Evolutionary conservation across 2,888 invertebrate species (phyloP), one percentile per base, ranked within the genome.

Genomic region (Trissoscelio sp.): DNA sequence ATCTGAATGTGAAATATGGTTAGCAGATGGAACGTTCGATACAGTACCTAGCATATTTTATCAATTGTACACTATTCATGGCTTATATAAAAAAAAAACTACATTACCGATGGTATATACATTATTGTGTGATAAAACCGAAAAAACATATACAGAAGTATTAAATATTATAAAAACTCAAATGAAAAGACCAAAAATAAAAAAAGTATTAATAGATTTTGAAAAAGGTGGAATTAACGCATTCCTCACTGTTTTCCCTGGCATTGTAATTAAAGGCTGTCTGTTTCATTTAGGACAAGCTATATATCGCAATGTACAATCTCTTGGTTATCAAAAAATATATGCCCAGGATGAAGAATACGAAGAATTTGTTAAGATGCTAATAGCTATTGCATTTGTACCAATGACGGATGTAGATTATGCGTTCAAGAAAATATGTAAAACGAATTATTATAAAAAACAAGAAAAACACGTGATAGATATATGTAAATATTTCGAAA

Each of bases 331-430:
- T n/a, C 62, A 62, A 31, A 18, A 9, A 5, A 1, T 3, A 2
- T 46, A 46, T 12, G 31, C 16, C 1, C 2, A n/a, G 0, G 46
- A 62, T 46, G 62, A 46, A 46, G n/a, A 62, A 18, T 62, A 5
- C n/a, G 62, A 44, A n/a, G 46, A 62, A 31, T 46, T 62, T n/a
- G 31, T 62, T 11, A 62, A 62, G 18, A 46, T 46, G 62, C 0
- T 60, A 1, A 28, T 60, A 0, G 4, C 24, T 31, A 3, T 62
- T 2, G 6, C 18, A n/a, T 62, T 62, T 31, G 46, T 62, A 22
- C 46, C 46, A 14, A 7, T 16, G 3, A 1, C 2, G 2, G 42
- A 42, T 42, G 42, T 42, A 16, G 7, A 14, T 5, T 42, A 42
- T 42, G 42, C 42, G 12, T 42, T 42, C 11, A 37, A 37, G 11